A percentile compares a stretch with the other conserved stretches of the same genome.
Conservation (phyloP, 2,113 vertebrate species). For the Laticauda colubrina region DNA sequence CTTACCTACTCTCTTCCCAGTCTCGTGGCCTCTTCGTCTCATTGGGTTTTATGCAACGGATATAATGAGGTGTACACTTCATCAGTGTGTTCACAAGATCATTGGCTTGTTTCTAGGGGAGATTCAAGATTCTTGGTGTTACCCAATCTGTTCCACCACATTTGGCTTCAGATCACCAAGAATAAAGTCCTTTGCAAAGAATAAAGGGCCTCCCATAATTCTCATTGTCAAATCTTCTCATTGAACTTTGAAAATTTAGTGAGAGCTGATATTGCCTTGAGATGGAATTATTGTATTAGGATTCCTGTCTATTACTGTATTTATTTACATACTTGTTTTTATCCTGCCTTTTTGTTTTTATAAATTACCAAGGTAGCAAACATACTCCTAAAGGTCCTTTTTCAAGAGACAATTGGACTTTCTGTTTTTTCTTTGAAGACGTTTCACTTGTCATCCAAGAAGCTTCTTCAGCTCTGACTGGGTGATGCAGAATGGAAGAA, state of each 20-base stretch:
- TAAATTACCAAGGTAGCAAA: background rate
- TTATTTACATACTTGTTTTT: background rate
- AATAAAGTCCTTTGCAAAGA: background rate
- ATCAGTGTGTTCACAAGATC: slow-evolving; percentile 92
- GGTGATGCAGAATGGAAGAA: too few relatives aligned
- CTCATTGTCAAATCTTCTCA: background rate
- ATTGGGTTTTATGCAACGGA: slow-evolving; percentile 97
- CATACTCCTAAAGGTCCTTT: background rate
- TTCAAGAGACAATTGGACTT: too few relatives aligned
- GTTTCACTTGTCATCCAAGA: too few relatives aligned
- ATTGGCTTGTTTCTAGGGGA: slow-evolving; percentile 90
- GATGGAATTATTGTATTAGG: background rate
- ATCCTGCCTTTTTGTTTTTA: background rate
- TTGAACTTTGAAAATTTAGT: background rate
- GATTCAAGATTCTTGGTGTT: background rate
- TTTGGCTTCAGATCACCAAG: background rate
- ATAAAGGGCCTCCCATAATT: background rate
- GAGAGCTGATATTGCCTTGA: background rate
- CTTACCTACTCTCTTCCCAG: slow-evolving; percentile 96
- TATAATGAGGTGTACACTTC: slow-evolving; percentile 96
- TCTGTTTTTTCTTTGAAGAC: too few relatives aligned
- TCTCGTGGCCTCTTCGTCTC: slow-evolving; percentile 92
- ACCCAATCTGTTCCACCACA: background rate
- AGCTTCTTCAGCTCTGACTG: too few relatives aligned
- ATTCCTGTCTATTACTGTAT: background rate